Evolutionary conservation across 2,113 vertebrate species (phyloP), one percentile per base, ranked within the genome.

Genomic region (Clupea harengus): DNA sequence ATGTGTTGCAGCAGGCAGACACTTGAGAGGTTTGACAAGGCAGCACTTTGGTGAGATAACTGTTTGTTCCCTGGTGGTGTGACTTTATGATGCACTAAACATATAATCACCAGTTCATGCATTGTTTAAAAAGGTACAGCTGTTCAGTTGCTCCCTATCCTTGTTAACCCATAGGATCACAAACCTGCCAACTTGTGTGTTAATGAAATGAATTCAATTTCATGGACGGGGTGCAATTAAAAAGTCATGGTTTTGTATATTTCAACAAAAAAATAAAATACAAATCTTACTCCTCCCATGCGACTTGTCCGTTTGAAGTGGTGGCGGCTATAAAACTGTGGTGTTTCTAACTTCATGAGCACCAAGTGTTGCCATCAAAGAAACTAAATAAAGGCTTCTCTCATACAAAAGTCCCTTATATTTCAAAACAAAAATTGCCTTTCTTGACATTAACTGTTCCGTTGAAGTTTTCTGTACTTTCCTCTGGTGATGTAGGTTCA

Each of bases 21-120:
- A 39, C 28, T 78, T 78, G 28, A 78, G 72, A 78, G 32, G 28
- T 11, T 39, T 78, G 72, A 78, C 32, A 78, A 78, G 64, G 28
- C 72, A 78, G 72, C 72, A 78, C 72, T 78, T 78, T 78, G 72
- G 28, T 15, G 15, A 78, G 72, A 78, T 78, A 78, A 39, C 28
- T 18, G 72, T 78, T 78, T 78, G 72, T 78, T 78, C 72, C 72
- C 72, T 78, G 72, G 28, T 2, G 11, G 72, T 78, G 25, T 78
- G 25, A 15, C 39, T 78, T 78, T 78, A 78, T 32, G 72, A 78
- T 78, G 72, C 72, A 78, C 72, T 78, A 78, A 78, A 78, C 72
- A 78, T 67, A 6, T 78, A 78, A 78, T 78, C 15, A 32, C 72
- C 25, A 78, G 39, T 78, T 78, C 72, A 78, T 78, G 72, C 72